phyloP scores from a whole-genome alignment of 23 tunicate species.

The Ciona savignyi region DNA sequence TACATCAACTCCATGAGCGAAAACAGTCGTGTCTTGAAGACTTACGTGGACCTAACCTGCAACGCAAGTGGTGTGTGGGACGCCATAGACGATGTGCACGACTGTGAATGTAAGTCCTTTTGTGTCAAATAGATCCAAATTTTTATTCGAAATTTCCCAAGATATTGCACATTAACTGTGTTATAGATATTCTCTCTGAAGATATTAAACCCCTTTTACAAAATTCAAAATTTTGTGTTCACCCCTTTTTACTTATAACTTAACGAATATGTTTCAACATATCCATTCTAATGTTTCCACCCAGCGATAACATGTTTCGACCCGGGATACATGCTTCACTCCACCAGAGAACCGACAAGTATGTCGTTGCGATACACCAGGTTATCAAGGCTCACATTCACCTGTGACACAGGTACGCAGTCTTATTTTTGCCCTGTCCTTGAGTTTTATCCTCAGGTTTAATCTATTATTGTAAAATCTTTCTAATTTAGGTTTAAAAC shows the following conservation, averaged over 20 bases:
- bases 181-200: background rate
- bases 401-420: background rate
- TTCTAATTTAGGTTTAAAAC: no score
- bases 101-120: background rate
- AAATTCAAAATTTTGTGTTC: slow-evolving; percentile 7
- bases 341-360: background rate
- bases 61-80: background rate
- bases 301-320: background rate
- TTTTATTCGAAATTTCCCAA: no score
- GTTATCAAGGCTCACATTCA: background rate
- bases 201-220: no score
- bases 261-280: no score
- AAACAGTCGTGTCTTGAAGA: background rate
- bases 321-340: background rate
- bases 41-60: background rate
- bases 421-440: background rate
- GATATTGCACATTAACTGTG: no score
- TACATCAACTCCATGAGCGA: background rate
- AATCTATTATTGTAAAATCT: no score
- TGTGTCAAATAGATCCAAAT: no score
- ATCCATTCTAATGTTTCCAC: no score
- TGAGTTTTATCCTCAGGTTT: no score
- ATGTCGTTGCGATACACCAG: background rate
- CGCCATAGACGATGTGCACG: background rate
- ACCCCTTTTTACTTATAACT: no score